Evolutionary conservation across 2,888 invertebrate species (phyloP).

Genomic region (Ethmia dodecea): DNA sequence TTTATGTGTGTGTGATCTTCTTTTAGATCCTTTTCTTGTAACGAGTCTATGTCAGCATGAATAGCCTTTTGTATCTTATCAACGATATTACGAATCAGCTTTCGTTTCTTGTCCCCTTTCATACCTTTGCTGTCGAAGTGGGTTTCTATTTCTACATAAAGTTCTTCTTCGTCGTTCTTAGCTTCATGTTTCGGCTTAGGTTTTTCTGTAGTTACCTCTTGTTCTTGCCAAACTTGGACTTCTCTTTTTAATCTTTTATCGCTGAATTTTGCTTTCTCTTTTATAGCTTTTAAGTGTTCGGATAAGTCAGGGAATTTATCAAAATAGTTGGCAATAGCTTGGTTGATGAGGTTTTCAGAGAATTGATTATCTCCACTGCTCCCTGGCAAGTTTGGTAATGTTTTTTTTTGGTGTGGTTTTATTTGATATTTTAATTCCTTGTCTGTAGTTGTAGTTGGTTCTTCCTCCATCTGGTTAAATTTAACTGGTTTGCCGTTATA

Average conservation of each 20-base stretch:
- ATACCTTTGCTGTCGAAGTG: conserved; percentile 58
- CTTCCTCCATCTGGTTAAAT: conserved; percentile 25
- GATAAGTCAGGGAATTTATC: conserved; percentile 21
- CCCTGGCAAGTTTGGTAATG: conserved; percentile 1
- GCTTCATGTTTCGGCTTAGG: conserved; percentile 18
- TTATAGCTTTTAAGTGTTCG: too few relatives aligned
- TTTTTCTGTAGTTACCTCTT: conserved; percentile 19
- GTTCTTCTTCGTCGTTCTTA: conserved; percentile 47
- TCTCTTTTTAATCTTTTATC: conserved; percentile 38
- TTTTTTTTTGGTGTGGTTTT: neutral
- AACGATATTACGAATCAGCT: conserved; percentile 47
- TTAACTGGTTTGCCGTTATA: conserved; percentile 51
- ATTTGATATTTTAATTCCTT: conserved; percentile 1
- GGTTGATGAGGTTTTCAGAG: conserved; percentile 26
- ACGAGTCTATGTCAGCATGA: conserved; percentile 29
- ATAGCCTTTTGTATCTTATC: conserved; percentile 61
- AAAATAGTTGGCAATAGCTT: conserved; percentile 34
- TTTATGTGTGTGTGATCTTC: conserved; percentile 32
- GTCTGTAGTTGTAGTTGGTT: conserved; percentile 4
- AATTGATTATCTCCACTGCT: conserved; percentile 5
- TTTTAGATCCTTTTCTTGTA: conserved; percentile 25
- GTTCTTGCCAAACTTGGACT: conserved; percentile 39
- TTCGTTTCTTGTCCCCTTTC: conserved; percentile 56
- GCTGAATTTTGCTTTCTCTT: neutral
- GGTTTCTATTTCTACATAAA: conserved; percentile 67